Evolutionary conservation across 2,113 vertebrate species (phyloP), one percentile per base, ranked within the genome.

Genomic region (Corynorhinus townsendii): DNA sequence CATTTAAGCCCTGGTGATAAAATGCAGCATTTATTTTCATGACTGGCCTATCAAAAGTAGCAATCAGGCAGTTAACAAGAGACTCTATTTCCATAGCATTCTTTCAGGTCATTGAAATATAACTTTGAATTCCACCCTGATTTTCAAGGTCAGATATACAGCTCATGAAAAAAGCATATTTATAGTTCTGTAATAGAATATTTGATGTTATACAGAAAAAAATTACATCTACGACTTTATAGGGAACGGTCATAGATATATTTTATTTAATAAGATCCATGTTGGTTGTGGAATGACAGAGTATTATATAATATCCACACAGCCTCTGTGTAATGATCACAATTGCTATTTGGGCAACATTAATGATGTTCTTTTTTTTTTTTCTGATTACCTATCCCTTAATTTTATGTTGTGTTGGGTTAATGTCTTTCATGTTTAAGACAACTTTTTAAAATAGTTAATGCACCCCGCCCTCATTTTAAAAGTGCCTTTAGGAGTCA

Each of bases 81-180:
- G 38, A 59, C 75, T 87, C 83, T 90, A 95, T 96, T 97, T 96
- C 92, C 82, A 86, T 86, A 64, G 45, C 90, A 92, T 92, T 84
- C 86, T 96, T 96, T 97, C 77, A 80, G 52, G 40, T 93, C 83
- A 92, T 89, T 96, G 91, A 92, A 95, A 83, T 95, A 81, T 81
- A 95, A 95, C 90, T 90, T 84, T 94, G 66, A 95, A 95, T 84
- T 38, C 22, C 47, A 49, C 79, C 79, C 79, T 95, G 82, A 94
- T 94, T 96, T 97, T 92, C 75, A 95, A 95, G 92, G 95, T 96
- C 94, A 96, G 52, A 81, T 94, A 88, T 47, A 77, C 12, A 73
- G 75, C 94, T 93, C 64, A 94, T 81, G 66, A 96, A 93, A 93
- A 86, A 16, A 40, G 33, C 10, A 52, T 90, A 73, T 95, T 92